Base-by-base conservation (phyloP, 2,888 invertebrate genomes). In the Eulithis testata region DNA sequence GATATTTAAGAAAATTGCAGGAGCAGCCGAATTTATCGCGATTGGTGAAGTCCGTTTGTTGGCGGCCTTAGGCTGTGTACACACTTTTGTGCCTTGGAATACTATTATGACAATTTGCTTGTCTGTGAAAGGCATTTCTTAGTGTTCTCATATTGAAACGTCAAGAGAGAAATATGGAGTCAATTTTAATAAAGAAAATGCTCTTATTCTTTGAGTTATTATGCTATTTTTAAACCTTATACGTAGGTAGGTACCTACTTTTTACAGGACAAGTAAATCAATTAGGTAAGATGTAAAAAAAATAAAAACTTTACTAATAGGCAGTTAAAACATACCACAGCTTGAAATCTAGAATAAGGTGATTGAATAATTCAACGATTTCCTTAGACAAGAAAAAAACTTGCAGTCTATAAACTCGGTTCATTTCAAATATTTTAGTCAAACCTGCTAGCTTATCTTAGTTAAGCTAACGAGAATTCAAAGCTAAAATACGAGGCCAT, bases 11-110 rank as follows among this genome's bases (percentile, higher is more conserved):
- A 27, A 49, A 3, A 21, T 2, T 49, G 12, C 27, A 36, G 31
- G 2, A 31, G 6, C 6, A 31, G 37, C 37, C 37, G 8, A 21
- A 21, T 2, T 21, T 21, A 21, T 21, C 21, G 21, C 21, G 21
- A 21, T 9, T 44, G 4, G 21, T 54, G 45, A 47, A 63, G 58
- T 65, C 52, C 27, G 57, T 65, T 61, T 65, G 53, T 61, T 44
- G 40, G 36, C 12, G 21, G 9, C 65, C 40, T 43, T 71, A 69
- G 72, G 63, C 71, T 67, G 71, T 68, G 72, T 68, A 69, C 54
- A 68, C 55, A 45, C 45, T 56, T 63, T 61, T 55, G 53, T 40
- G 55, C 37, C 1, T 73, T 65, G 57, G 66, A 71, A 65, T 68
- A 66, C 68, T 63, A 58, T 51, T 52, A 47, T 14, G 47, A 58